Conservation (phyloP, 2,888 invertebrate species). For the Ashinkailepas kermadecensis region DNA sequence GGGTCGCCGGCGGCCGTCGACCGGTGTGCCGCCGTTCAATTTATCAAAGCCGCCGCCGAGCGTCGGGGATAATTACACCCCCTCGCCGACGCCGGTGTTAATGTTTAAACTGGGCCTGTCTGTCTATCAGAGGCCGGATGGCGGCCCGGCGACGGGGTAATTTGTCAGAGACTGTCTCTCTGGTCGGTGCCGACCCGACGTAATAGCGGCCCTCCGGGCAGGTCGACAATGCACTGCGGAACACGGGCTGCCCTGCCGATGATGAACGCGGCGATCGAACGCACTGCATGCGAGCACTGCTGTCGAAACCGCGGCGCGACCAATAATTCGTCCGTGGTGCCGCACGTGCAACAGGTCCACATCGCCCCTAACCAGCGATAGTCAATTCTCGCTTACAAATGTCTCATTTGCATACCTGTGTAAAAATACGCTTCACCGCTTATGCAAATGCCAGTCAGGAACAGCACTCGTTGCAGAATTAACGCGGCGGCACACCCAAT, state of each 20-base stretch:
- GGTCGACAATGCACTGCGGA: too few species aligned
- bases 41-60: background rate
- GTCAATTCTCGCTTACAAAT: too few species aligned
- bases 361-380: too few species aligned
- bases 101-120: constrained; percentile 7
- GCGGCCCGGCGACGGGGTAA: background rate
- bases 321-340: too few species aligned
- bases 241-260: too few species aligned
- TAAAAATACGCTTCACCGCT: background rate
- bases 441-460: background rate
- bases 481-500: background rate
- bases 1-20: background rate
- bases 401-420: too few species aligned
- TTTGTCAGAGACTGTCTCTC: background rate
- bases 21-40: background rate
- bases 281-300: too few species aligned
- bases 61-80: background rate
- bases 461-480: background rate
- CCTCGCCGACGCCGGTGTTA: background rate
- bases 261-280: too few species aligned
- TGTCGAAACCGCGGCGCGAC: too few species aligned
- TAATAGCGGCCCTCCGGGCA: too few species aligned
- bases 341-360: too few species aligned
- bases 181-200: background rate
- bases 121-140: background rate